Base-by-base conservation (phyloP, 2,113 vertebrate species). In the Nerophis lumbriciformis region DNA sequence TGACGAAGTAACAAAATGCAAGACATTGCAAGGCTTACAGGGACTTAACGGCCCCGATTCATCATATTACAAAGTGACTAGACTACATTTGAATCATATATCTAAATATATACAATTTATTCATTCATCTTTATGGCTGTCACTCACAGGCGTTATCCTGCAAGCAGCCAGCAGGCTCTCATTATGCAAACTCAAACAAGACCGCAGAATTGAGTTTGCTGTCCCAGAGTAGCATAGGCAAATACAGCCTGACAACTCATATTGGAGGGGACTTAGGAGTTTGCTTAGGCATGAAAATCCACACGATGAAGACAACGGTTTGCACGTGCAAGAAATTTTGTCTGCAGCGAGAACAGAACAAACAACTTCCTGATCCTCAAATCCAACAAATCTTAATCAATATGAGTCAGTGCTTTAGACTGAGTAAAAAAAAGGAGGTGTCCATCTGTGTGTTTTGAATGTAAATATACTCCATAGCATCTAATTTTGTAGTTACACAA, bases 111-210 rank as follows among this genome's bases (percentile, higher is more conserved):
- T 68, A 48, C 69, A 74, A 68, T 69, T 45, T 65, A 69, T 77
- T 78, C 68, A 47, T 66, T 75, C 67, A 75, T 79, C 68, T 76
- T 81, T 60, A 61, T 36, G 51, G 71, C 73, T 79, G 84, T 84
- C 83, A 82, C 65, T 87, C 82, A 81, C 61, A 63, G 57, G 74
- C 75, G 71, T 82, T 70, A 86, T 83, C 69, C 68, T 71, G 75
- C 72, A 73, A 83, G 75, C 80, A 80, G 65, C 75, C 73, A 75
- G 78, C 79, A 82, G 77, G 77, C 59, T 72, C 73, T 85, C 67
- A 85, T 83, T 84, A 85, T 87, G 81, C 79, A 84, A 81, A 86
- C 82, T 85, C 86, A 87, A 85, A 88, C 86, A 84, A 82, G 83
- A 76, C 80, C 76, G 69, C 71, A 70, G 76, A 84, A 88, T 83